These are phyloP conservation scores for Eidolon helvum DNA, from an alignment of 2,113 vertebrate species.

Conservation along the genomic window DNA sequence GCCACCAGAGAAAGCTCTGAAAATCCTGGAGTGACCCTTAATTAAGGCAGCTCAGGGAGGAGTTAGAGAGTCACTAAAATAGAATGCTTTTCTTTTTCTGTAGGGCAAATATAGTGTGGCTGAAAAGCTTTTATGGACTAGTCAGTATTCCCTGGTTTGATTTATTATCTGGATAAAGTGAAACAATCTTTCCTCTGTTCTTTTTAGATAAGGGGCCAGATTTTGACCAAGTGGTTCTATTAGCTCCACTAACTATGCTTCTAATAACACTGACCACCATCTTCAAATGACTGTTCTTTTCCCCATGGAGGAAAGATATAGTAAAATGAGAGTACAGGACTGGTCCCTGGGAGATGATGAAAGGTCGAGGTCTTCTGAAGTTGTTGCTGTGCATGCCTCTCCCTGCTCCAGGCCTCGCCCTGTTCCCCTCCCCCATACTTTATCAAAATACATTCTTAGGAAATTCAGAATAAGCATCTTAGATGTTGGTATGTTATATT, in stretches of 20 bases:
- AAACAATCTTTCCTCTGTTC: neutral
- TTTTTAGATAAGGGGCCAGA: neutral
- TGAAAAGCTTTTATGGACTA: neutral
- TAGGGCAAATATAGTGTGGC: neutral
- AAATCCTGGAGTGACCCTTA: constrained; percentile 70
- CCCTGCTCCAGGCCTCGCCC: neutral
- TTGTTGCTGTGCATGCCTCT: accelerated
- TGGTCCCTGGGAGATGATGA: neutral
- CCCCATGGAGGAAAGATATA: no score
- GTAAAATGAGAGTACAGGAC: neutral
- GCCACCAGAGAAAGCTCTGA: constrained; percentile 74
- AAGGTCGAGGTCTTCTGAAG: accelerated
- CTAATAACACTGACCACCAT: neutral
- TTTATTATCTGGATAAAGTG: neutral
- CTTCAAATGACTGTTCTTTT: neutral
- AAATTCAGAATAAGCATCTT: neutral
- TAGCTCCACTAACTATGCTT: neutral
- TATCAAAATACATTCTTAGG: neutral
- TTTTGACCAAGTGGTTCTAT: neutral
- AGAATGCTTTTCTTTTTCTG: neutral
- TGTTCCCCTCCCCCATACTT: neutral
- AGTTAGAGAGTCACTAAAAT: constrained; percentile 28
- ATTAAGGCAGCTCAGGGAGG: constrained; percentile 43
- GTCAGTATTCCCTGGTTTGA: neutral
- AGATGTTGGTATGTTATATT: neutral